phyloP scores from a whole-genome alignment of 2,888 invertebrate species.

The Seira sanloemensis region DNA sequence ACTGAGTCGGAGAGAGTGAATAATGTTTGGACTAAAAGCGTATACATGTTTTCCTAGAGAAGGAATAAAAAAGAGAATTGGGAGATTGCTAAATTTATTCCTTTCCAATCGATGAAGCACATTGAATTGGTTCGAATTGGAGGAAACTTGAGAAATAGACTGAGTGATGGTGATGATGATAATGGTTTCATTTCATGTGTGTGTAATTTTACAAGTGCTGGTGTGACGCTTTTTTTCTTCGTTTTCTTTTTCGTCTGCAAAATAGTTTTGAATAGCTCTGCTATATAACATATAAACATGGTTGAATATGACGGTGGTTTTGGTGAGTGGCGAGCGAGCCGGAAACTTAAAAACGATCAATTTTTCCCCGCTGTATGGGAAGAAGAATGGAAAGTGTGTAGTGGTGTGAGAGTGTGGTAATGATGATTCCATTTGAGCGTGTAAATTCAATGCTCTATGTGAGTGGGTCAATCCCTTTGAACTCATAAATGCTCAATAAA shows the following conservation, averaged over 20 bases:
- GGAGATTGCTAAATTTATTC: constrained; percentile 46
- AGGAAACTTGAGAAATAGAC: constrained; percentile 51
- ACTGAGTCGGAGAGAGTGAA: neutral
- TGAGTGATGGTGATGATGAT: constrained; percentile 29
- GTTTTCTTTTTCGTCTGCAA: neutral
- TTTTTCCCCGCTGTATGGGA: neutral
- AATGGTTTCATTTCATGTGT: constrained; percentile 54
- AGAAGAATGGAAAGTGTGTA: neutral
- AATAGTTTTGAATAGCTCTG: neutral
- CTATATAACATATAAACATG: neutral
- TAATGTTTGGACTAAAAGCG: neutral
- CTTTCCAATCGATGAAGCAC: constrained; percentile 60
- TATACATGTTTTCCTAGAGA: constrained; percentile 15
- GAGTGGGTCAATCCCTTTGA: constrained; percentile 59
- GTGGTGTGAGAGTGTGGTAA: constrained; percentile 25
- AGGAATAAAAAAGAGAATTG: neutral
- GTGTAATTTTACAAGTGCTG: constrained; percentile 48
- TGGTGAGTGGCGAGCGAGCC: constrained; percentile 25
- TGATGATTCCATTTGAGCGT: constrained; percentile 43
- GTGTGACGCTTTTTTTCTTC: constrained; percentile 23
- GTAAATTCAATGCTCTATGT: constrained; percentile 39
- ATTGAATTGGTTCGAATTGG: constrained; percentile 48
- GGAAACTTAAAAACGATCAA: constrained; percentile 26
- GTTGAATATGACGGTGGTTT: neutral
- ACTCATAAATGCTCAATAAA: constrained; percentile 55